Conservation (phyloP, 1,140 invertebrate species). For the Drosophila sechellia region DNA sequence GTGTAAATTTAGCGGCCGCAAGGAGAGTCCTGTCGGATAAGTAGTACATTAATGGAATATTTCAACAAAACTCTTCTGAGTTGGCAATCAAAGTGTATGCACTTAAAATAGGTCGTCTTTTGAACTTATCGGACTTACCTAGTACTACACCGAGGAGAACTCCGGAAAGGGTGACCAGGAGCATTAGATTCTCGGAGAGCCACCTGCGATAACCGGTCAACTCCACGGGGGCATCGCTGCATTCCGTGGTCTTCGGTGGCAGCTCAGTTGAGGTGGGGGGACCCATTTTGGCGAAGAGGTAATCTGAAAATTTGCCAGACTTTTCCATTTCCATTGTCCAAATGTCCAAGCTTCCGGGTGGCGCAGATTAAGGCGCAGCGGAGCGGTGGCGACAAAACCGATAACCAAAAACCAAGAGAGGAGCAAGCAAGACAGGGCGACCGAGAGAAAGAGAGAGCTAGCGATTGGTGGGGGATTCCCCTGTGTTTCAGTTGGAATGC, state of each 20-base stretch:
- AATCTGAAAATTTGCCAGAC: constrained; percentile 89
- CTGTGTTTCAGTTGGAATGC: constrained; percentile 2
- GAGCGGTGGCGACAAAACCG: constrained; percentile 19
- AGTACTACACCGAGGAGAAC: constrained; percentile 90
- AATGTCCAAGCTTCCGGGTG: constrained; percentile 3
- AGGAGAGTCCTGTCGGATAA: constrained; percentile 87
- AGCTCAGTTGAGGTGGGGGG: constrained; percentile 87
- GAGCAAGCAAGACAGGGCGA: constrained; percentile 16
- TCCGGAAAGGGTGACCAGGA: constrained; percentile 91
- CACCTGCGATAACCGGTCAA: constrained; percentile 88
- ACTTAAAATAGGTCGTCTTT: no score
- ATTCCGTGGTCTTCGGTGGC: constrained; percentile 86
- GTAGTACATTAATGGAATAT: not conserved
- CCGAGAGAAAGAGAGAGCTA: constrained; percentile 25
- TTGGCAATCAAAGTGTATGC: no score
- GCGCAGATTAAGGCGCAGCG: constrained; percentile 14
- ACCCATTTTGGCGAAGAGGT: constrained; percentile 91
- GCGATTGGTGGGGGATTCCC: constrained; percentile 4
- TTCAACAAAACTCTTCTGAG: no score
- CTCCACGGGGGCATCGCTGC: constrained; percentile 86
- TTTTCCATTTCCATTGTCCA: constrained; percentile 85
- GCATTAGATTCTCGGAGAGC: constrained; percentile 90
- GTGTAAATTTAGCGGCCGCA: constrained; percentile 89
- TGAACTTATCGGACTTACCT: constrained; percentile 86
- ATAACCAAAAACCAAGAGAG: not conserved